phyloP scores from a whole-genome alignment of 2,113 vertebrate species.

The Microtus ochrogaster region DNA sequence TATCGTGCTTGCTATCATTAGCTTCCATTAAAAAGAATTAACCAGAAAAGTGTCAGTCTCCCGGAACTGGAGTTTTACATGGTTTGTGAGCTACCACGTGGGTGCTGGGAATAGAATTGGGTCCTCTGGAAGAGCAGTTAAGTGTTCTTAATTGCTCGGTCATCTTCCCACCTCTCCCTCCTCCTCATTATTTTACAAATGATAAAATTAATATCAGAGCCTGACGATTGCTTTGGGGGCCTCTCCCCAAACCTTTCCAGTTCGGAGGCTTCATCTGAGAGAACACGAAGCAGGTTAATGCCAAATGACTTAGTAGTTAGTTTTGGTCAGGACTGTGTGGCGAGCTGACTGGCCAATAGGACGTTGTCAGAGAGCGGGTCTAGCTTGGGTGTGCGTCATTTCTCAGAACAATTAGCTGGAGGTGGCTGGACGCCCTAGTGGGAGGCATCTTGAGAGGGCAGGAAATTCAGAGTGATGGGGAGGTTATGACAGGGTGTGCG shows the following conservation, averaged over 20 bases:
- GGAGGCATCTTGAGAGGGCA: neutral
- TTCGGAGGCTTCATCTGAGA: neutral
- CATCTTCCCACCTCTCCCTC: no score
- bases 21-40: no score
- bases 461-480: neutral
- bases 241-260: neutral
- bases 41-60: neutral
- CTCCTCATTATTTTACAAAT: no score
- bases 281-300: neutral
- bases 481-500: neutral
- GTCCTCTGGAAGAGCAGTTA: neutral
- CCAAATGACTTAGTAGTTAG: neutral
- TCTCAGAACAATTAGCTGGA: neutral
- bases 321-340: neutral
- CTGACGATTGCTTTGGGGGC: neutral
- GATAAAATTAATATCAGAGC: neutral
- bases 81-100: neutral
- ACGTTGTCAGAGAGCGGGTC: neutral
- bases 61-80: neutral
- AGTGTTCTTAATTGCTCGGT: neutral
- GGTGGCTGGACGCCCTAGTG: neutral
- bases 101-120: neutral
- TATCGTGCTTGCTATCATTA: neutral
- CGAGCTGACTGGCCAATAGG: no score
- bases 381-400: neutral